phyloP scores from a whole-genome alignment of 2,888 invertebrate species.

The Crepidodera aurea region DNA sequence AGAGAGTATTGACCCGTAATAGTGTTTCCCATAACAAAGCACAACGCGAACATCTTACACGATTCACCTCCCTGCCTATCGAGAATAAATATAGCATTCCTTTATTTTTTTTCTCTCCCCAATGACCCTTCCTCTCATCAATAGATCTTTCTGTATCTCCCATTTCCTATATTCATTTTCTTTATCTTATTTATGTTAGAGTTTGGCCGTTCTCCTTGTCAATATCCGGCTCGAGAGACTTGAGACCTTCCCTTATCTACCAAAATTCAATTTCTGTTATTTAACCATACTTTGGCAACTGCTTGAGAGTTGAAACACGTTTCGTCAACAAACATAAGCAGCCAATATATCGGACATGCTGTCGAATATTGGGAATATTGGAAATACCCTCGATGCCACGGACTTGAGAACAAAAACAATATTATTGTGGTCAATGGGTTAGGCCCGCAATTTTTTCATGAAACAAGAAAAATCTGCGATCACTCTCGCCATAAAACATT shows the following conservation, averaged over 20 bases:
- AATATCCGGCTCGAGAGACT: conserved; percentile 55
- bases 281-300: conserved; percentile 42
- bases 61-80: conserved; percentile 22
- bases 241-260: conserved; percentile 52
- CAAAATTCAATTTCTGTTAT: conserved; percentile 57
- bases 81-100: conserved; percentile 38
- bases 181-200: conserved; percentile 57
- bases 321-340: conserved; percentile 22
- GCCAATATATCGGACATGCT: conserved; percentile 28
- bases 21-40: background rate
- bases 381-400: background rate
- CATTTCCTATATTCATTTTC: conserved; percentile 63
- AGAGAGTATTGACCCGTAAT: too few relatives aligned
- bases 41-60: background rate
- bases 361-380: conserved; percentile 14
- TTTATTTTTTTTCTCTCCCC: conserved; percentile 34
- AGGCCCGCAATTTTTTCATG: background rate
- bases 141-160: conserved; percentile 31
- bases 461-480: too few relatives aligned
- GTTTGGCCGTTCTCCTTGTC: conserved; percentile 65
- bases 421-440: background rate
- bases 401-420: background rate
- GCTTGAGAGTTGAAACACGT: conserved; percentile 30
- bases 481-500: too few relatives aligned
- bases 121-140: conserved; percentile 32